phyloP scores from a whole-genome alignment of 2,797 vertebrate genomes.

The Lepus oiostolus region DNA sequence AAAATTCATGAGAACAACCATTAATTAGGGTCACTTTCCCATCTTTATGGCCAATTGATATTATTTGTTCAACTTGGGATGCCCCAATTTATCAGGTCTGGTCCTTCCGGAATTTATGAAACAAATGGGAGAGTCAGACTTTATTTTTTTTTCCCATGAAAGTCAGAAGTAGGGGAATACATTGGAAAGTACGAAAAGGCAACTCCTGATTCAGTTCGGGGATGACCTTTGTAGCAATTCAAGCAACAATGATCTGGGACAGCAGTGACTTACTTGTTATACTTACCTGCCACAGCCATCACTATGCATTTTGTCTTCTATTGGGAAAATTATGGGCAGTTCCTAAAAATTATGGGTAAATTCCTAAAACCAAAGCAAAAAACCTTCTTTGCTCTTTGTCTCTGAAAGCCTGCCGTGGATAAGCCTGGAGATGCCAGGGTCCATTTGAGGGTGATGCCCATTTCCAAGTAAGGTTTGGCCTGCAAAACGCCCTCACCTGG shows the following conservation, averaged over 20 bases:
- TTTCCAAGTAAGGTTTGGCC: not conserved
- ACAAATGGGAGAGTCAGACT: not conserved
- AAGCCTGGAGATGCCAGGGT: not conserved
- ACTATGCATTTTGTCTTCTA: not conserved
- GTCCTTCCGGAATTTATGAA: constrained; percentile 50
- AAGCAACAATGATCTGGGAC: not conserved
- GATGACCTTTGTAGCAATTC: not conserved
- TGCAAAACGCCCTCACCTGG: not conserved
- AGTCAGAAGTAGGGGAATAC: not conserved
- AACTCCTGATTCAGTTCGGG: not conserved
- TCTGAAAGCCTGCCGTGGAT: not conserved
- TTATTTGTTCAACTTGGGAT: constrained; percentile 34
- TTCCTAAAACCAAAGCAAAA: not conserved
- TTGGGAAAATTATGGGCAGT: not conserved
- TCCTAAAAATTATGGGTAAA: constrained; percentile 38
- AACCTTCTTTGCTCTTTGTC: not conserved
- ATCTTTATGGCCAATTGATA: constrained; percentile 17
- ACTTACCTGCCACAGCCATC: not conserved
- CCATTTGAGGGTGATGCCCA: not conserved
- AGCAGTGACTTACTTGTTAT: not conserved
- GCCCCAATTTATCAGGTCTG: not conserved
- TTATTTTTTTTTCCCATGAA: not conserved
- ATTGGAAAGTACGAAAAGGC: not conserved
- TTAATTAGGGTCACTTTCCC: constrained; percentile 58
- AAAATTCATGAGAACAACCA: constrained; percentile 58